Evolutionary conservation across 2,888 invertebrate genomes (phyloP), one percentile per base, ranked within the genome.

Genomic region (Hipparchia semele): DNA sequence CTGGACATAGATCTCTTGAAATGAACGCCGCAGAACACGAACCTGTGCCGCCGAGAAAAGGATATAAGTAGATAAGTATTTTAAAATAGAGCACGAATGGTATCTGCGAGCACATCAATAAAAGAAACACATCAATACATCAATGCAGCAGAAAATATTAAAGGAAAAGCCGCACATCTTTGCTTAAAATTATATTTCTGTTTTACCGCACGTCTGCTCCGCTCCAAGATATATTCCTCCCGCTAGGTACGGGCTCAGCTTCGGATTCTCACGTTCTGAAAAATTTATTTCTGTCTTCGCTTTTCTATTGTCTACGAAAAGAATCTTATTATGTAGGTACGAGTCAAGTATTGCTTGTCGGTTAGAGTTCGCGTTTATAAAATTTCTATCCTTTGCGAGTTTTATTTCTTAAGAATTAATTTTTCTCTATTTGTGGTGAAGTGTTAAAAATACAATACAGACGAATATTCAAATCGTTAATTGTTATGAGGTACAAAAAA

Each of bases 261-360:
- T 51, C 71, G 69, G 70, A 74, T 76, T 71, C 73, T 74, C 76
- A 76, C 76, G 74, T 76, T 71, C 74, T 71, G 73, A 69, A 73
- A 76, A 76, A 74, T 76, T 73, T 76, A 74, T 76, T 73, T 76
- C 71, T 70, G 62, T 74, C 74, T 73, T 76, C 73, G 73, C 61
- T 74, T 73, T 76, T 76, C 74, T 70, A 73, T 76, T 74, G 71
- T 76, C 73, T 74, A 72, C 69, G 74, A 69, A 73, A 69, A 74
- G 68, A 76, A 73, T 76, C 71, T 73, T 74, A 74, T 71, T 74
- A 76, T 69, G 69, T 73, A 49, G 49, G 49, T 7, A 66, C 72
- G 46, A 72, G 72, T 76, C 72, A 68, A 76, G 68, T 69, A 66
- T 71, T 73, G 67, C 74, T 73, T 68, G 73, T 73, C 71, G 71